Conservation (phyloP, 2,888 invertebrate species). For the Drosophila antonietae region DNA sequence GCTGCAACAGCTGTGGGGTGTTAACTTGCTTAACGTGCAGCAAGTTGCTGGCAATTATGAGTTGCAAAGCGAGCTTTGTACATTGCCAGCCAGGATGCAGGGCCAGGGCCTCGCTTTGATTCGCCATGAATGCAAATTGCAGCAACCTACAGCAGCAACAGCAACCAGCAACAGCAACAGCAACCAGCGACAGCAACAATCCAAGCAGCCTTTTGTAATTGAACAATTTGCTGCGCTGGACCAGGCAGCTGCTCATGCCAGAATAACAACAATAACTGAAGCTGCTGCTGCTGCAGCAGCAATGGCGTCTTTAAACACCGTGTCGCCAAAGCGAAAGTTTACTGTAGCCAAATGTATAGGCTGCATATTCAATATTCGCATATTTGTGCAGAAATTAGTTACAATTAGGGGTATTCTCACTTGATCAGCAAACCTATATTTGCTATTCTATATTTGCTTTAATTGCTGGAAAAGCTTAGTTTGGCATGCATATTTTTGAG, state of each 20-base stretch:
- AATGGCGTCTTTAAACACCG: slow-evolving; percentile 51
- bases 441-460: too few species aligned
- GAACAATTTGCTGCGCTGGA: slow-evolving; percentile 75
- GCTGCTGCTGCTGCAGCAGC: slow-evolving; percentile 30
- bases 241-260: slow-evolving; percentile 48
- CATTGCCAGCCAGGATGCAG: slow-evolving; percentile 35
- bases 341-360: not conserved
- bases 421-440: too few species aligned
- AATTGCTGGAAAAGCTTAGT: not conserved
- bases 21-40: slow-evolving; percentile 77
- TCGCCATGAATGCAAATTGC: slow-evolving; percentile 77
- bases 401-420: too few species aligned
- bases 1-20: slow-evolving; percentile 69
- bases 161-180: not conserved
- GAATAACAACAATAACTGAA: slow-evolving; percentile 6
- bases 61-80: slow-evolving; percentile 36
- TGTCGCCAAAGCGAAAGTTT: slow-evolving; percentile 10
- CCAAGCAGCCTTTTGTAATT: slow-evolving; percentile 65
- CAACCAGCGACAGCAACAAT: slow-evolving; percentile 27
- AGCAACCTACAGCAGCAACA: slow-evolving; percentile 14
- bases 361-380: not conserved
- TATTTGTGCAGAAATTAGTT: not conserved
- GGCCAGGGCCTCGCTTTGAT: slow-evolving; percentile 63
- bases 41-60: slow-evolving; percentile 73
- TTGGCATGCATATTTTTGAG: not conserved